Evolutionary conservation across 35 echinoderm and acorn worm species (phyloP).

Genomic region (Ophioderma brevispina): DNA sequence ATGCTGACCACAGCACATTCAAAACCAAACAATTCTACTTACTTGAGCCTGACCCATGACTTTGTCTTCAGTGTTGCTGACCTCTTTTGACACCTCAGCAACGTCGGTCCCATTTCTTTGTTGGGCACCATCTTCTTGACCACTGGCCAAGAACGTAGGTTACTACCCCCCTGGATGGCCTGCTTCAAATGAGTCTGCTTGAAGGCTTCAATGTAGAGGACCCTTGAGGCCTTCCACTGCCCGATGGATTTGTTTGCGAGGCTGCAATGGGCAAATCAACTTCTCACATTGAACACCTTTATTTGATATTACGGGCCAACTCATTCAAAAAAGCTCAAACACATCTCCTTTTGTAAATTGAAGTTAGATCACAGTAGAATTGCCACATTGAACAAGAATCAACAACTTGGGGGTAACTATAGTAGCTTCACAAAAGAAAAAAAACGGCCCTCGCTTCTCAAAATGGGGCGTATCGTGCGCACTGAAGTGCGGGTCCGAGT

Average conservation of each 20-base stretch:
- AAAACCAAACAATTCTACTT: too few relatives aligned
- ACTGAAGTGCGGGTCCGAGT: too few relatives aligned
- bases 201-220: conserved; percentile 87
- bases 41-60: conserved; percentile 97
- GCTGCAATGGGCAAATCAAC: too few relatives aligned
- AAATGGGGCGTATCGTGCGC: too few relatives aligned
- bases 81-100: conserved; percentile 91
- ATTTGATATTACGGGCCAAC: background rate
- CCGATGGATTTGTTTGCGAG: conserved; percentile 88
- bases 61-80: conserved; percentile 63
- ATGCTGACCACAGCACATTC: too few relatives aligned
- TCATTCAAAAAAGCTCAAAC: background rate
- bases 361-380: background rate
- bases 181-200: conserved; percentile 99
- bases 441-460: too few relatives aligned
- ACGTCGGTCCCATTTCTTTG: conserved; percentile 96
- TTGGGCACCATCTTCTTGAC: conserved; percentile 96
- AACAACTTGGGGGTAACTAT: background rate
- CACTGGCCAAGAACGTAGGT: conserved; percentile 79
- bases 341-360: background rate
- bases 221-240: conserved; percentile 93
- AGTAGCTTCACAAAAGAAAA: too few relatives aligned
- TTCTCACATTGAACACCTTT: too few relatives aligned
- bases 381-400: background rate
- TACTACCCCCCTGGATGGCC: conserved; percentile 88